These are phyloP conservation scores for Calliscelio sp. DNA, from an alignment of 2,888 invertebrate species.

Conservation along the genomic window DNA sequence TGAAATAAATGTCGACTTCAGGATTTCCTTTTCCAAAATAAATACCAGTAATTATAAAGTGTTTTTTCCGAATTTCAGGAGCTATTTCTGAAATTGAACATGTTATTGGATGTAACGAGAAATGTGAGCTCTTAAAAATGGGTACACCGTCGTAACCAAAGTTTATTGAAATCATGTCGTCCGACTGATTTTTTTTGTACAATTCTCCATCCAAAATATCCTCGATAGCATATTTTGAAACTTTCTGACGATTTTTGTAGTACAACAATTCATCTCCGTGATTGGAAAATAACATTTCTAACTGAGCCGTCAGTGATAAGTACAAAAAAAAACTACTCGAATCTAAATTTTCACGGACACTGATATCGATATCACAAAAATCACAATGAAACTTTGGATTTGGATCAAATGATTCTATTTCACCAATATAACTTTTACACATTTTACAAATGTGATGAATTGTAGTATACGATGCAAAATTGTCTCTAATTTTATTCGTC, in stretches of 20 bases:
- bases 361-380: not conserved
- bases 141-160: slow-evolving; percentile 66
- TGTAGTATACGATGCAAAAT: slow-evolving; percentile 4
- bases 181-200: slow-evolving; percentile 43
- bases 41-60: slow-evolving; percentile 18
- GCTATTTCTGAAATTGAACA: slow-evolving; percentile 56
- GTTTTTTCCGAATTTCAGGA: slow-evolving; percentile 5
- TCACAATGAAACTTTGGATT: slow-evolving; percentile 13
- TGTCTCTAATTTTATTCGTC: slow-evolving; percentile 3
- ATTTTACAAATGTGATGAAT: slow-evolving; percentile 28
- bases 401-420: not conserved
- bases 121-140: slow-evolving; percentile 49
- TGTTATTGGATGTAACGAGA: slow-evolving; percentile 53
- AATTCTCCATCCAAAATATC: slow-evolving; percentile 64
- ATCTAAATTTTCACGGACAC: slow-evolving; percentile 20
- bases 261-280: slow-evolving; percentile 28
- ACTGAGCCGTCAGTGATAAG: slow-evolving; percentile 23
- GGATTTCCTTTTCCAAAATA: slow-evolving; percentile 64
- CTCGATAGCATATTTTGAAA: slow-evolving; percentile 53
- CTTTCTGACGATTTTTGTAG: slow-evolving; percentile 39
- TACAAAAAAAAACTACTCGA: slow-evolving; percentile 48
- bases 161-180: slow-evolving; percentile 53
- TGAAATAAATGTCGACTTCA: slow-evolving; percentile 54
- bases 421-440: slow-evolving; percentile 3
- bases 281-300: slow-evolving; percentile 27